Conservation (phyloP, 1,140 invertebrate species). For the Bradynema listronoti region DNA sequence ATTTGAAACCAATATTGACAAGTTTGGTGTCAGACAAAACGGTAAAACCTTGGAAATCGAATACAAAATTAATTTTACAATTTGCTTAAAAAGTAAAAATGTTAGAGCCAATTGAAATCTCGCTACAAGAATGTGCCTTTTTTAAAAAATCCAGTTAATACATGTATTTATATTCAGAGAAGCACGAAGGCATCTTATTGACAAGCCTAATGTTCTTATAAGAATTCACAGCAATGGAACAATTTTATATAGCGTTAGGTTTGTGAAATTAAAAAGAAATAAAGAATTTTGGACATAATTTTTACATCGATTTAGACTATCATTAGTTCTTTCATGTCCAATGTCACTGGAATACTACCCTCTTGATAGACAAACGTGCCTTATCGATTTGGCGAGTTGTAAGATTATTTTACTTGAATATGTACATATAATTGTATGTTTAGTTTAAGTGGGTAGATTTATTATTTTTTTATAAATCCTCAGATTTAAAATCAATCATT, state of each 20-base stretch:
- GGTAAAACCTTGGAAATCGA: too few relatives aligned
- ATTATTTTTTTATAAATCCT: too few relatives aligned
- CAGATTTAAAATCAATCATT: too few relatives aligned
- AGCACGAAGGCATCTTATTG: slow-evolving; percentile 54
- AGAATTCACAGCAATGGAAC: slow-evolving; percentile 86
- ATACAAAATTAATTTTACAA: too few relatives aligned
- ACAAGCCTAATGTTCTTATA: slow-evolving; percentile 75
- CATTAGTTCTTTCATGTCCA: slow-evolving; percentile 75
- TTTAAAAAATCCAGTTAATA: too few relatives aligned
- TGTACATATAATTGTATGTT: slow-evolving; percentile 8
- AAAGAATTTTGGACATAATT: not conserved
- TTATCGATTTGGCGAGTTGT: slow-evolving; percentile 88
- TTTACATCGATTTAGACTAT: slow-evolving; percentile 33
- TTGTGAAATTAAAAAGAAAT: not conserved
- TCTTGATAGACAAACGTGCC: slow-evolving; percentile 82
- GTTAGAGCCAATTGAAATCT: too few relatives aligned
- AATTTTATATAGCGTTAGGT: slow-evolving; percentile 86
- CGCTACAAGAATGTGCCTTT: not conserved
- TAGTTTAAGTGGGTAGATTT: too few relatives aligned
- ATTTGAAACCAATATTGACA: too few relatives aligned
- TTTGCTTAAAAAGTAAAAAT: too few relatives aligned
- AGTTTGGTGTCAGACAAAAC: too few relatives aligned
- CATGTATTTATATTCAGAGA: too few relatives aligned
- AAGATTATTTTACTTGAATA: slow-evolving; percentile 24
- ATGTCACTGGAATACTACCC: slow-evolving; percentile 94